Conservation (phyloP, 2,113 vertebrate species). For the Sterna hirundo region DNA sequence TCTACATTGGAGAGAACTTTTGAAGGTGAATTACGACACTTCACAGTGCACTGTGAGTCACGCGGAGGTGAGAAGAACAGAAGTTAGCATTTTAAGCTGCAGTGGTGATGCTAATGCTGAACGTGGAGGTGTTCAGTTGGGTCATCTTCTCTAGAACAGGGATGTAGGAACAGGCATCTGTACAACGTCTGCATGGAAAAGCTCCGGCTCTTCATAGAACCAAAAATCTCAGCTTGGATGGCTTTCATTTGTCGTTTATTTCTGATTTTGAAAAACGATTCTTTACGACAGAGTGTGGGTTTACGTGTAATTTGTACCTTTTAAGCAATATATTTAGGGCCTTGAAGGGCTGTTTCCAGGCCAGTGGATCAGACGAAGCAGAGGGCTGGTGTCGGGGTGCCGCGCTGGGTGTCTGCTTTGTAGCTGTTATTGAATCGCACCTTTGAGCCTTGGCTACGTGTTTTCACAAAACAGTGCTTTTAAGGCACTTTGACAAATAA, state of each 20-base stretch:
- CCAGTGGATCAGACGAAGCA: neutral
- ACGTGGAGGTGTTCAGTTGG: neutral
- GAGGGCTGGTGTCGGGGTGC: neutral
- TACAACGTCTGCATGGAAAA: neutral
- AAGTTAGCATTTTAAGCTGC: neutral
- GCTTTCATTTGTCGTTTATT: neutral
- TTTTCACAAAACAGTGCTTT: neutral
- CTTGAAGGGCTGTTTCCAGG: neutral
- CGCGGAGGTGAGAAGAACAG: neutral
- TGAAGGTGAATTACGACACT: neutral
- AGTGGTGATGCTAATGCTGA: neutral
- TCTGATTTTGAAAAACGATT: neutral
- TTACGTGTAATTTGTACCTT: neutral
- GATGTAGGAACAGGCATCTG: neutral
- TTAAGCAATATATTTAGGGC: neutral
- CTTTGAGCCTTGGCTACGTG: neutral
- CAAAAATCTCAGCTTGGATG: neutral
- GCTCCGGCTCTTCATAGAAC: neutral
- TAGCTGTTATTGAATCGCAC: neutral
- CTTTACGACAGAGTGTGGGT: neutral
- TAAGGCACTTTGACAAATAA: neutral
- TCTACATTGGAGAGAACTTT: neutral
- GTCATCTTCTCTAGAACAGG: neutral
- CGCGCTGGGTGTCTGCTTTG: neutral
- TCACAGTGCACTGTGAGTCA: neutral